phyloP scores from a whole-genome alignment of 2,888 invertebrate genomes.

The Lochmaea capreae region DNA sequence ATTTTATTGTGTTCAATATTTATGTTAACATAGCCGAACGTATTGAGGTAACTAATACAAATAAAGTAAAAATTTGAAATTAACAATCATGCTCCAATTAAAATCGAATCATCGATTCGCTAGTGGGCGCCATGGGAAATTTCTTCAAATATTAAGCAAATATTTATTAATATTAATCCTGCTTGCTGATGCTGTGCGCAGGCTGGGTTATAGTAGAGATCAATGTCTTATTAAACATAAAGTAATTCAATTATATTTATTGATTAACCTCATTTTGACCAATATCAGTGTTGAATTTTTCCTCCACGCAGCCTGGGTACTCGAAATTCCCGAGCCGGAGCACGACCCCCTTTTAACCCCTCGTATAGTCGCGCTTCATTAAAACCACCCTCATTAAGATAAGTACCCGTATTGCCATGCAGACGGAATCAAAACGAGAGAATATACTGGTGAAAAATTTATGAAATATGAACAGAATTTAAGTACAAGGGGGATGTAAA shows the following conservation, averaged over 20 bases:
- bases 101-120: not conserved
- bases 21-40: not conserved
- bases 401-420: constrained; percentile 51
- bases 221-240: no score
- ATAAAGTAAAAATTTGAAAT: not conserved
- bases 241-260: no score
- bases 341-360: constrained; percentile 11
- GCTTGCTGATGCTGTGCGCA: no score
- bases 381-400: constrained; percentile 55
- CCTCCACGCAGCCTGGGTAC: not conserved
- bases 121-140: no score
- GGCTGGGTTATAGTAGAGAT: no score
- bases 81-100: not conserved
- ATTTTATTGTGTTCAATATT: not conserved
- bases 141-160: no score
- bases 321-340: not conserved
- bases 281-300: constrained; percentile 24
- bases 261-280: not conserved
- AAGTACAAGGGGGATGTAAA: constrained; percentile 6
- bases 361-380: constrained; percentile 49
- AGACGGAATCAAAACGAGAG: constrained; percentile 41
- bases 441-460: constrained; percentile 48
- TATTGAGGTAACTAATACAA: not conserved
- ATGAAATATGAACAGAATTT: constrained; percentile 40
- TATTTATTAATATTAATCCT: no score